Evolutionary conservation across 2,113 vertebrate species (phyloP), one percentile per base, ranked within the genome.

Genomic region (Pygoscelis adeliae): DNA sequence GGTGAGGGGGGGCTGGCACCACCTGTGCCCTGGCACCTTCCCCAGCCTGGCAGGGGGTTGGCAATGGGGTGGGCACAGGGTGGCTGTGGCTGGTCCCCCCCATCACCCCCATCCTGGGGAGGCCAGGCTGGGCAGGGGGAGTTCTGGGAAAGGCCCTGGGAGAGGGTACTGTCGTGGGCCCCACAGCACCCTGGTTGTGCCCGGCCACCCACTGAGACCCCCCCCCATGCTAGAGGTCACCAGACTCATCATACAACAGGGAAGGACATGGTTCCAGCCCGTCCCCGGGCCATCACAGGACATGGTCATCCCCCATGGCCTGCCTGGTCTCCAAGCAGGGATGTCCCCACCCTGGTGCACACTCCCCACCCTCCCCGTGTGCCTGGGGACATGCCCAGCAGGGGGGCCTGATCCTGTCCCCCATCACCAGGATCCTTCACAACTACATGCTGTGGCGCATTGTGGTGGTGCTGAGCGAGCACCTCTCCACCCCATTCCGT

Each of bases 381-480:
- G 27, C 59, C 66, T 36, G 29, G 22, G 63, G 27, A 73, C 25
- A 1, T 29, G 56, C 8, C 13, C 15, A 1, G 9, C 1, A 42
- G 23, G 1, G 7, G 22, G 8, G n/a, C 8, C 67, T 15, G n/a
- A 47, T 25, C 34, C 32, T 59, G 38, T 18, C 49, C 59, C 5
- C 71, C 55, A 4, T 34, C 69, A 11, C 42, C 84, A 99, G 99
- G 97, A 98, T 99, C 91, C 99, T 99, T 47, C 99, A 99, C 95
- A 99, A 99, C 97, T 99, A 99, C 98, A 99, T 99, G 98, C 98
- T 99, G 97, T 99, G 99, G 99, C 99, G 99, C 13, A 99, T 99
- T 1, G 99, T 99, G 95, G 99, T 99, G 40, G 99, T 99, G 15
- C 98, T 99, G 61, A 99, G 99, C 0, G 99, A 99, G 92, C 99